Evolutionary conservation across 1,140 invertebrate genomes (phyloP), one percentile per base, ranked within the genome.

Genomic region (Stegodyphus dumicola): DNA sequence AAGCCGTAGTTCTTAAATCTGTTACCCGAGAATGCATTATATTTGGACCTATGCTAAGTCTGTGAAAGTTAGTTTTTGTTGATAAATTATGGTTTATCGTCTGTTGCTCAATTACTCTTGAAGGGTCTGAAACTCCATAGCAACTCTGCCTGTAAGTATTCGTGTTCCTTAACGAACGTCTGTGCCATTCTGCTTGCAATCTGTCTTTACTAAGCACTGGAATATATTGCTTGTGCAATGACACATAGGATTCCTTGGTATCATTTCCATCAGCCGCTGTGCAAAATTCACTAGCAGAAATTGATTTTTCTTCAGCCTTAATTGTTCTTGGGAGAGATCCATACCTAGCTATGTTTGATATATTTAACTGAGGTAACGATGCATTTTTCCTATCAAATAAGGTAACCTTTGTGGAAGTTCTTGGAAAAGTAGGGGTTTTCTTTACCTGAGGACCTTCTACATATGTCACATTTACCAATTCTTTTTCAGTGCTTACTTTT

Each of bases 331-430:
- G 81, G 13, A 85, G 74, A 5, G 81, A 76, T 5, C 81, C 73
- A n/a, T 85, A 85, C 6, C 64, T 76, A n/a, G 65, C 11, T 6
- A 85, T 77, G 11, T 51, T 51, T 7, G 81, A 85, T n/a, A 85
- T 15, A 52, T 85, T 85, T 18, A 85, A 53, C 9, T 76, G 71
- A 53, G 73, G 81, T 13, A 77, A 11, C 7, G 81, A 85, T 0
- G 64, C 81, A 60, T 85, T 85, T 60, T 85, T 85, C 33, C 81
- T 11, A 53, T 85, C 81, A 69, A 77, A 48, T 53, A 85, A n/a
- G 10, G 71, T 74, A 2, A 76, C 0, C 54, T 85, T 85, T 7
- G 81, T 85, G 3, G 81, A 85, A 0, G 81, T 85, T 51, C 81
- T 67, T 17, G 49, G 81, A 15, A 85, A 76, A 11, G 15, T 56